These are phyloP conservation scores for Caenorhabditis afra DNA, from an alignment of 2,888 invertebrate genomes.

Conservation along the genomic window DNA sequence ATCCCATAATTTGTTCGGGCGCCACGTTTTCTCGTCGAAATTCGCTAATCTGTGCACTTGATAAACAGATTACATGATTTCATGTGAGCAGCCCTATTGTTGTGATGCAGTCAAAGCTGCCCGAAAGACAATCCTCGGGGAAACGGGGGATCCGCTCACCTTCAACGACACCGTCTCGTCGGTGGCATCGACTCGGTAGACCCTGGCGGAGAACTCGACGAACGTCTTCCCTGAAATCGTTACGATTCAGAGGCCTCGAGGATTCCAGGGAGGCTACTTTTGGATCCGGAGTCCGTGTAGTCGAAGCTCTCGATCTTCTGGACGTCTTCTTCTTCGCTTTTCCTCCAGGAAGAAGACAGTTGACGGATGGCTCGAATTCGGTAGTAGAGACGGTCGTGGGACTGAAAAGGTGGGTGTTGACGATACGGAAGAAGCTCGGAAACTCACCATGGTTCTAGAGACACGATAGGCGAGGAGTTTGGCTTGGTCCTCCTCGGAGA, in stretches of 20 bases:
- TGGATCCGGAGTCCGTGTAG: constrained; percentile 35
- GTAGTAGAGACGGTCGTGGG: constrained; percentile 84
- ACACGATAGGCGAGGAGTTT: constrained; percentile 83
- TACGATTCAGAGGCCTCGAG: not conserved
- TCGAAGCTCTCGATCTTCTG: constrained; percentile 49
- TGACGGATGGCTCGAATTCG: constrained; percentile 82
- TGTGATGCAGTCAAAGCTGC: constrained; percentile 33
- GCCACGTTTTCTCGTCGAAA: constrained; percentile 46
- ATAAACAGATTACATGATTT: constrained; percentile 54
- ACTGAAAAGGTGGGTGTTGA: constrained; percentile 53
- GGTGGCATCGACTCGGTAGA: constrained; percentile 62
- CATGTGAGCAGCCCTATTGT: constrained; percentile 21
- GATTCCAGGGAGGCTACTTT: constrained; percentile 16
- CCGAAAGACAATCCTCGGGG: not conserved
- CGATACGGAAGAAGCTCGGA: no score
- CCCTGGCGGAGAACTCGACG: constrained; percentile 73
- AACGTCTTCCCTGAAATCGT: constrained; percentile 61
- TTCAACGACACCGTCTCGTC: constrained; percentile 62
- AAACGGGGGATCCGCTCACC: constrained; percentile 38
- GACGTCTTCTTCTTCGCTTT: constrained; percentile 65
- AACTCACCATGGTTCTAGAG: constrained; percentile 83
- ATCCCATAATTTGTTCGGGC: constrained; percentile 42
- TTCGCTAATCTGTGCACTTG: constrained; percentile 36
- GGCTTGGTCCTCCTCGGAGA: constrained; percentile 73
- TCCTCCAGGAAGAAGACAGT: constrained; percentile 67